Conservation (phyloP, 2,797 vertebrate genomes). For the Enteromius thamalakanensis region DNA sequence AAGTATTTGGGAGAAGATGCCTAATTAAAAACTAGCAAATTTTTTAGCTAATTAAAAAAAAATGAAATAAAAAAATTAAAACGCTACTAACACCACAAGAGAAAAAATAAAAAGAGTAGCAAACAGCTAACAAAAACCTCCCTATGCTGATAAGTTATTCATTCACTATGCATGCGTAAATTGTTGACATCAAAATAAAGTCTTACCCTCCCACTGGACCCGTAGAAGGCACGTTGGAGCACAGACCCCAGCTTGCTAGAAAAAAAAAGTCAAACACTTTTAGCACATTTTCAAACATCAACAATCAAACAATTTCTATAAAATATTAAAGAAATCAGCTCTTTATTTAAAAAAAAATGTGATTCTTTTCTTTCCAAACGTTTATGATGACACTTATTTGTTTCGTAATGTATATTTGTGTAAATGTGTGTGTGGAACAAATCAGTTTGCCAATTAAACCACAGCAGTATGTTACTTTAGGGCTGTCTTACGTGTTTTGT, state of each 20-base stretch:
- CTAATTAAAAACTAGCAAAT: background rate
- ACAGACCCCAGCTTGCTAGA: slow-evolving; percentile 85
- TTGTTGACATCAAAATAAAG: background rate
- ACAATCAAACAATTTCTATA: background rate
- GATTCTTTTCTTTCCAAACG: background rate
- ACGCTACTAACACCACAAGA: background rate
- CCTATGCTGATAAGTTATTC: background rate
- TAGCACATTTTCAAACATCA: slow-evolving; percentile 27
- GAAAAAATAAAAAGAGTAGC: background rate
- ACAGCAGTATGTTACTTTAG: slow-evolving; percentile 7
- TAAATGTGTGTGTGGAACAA: background rate
- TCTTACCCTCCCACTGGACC: slow-evolving; percentile 82
- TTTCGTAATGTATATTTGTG: background rate
- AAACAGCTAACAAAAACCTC: background rate
- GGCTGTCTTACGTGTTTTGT: background rate
- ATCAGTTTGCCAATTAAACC: background rate
- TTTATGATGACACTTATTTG: background rate
- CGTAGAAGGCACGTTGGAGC: slow-evolving; percentile 85
- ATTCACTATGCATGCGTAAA: background rate
- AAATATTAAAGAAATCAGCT: background rate
- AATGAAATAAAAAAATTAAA: background rate
- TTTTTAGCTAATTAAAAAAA: background rate
- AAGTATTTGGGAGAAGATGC: background rate
- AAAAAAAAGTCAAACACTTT: slow-evolving; percentile 35
- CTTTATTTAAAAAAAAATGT: background rate